Percentiles rank a stretch among this genome's conserved stretches.
Evolutionary conservation across 2,113 vertebrate species (phyloP).

Genomic region (Diglossa brunneiventris): DNA sequence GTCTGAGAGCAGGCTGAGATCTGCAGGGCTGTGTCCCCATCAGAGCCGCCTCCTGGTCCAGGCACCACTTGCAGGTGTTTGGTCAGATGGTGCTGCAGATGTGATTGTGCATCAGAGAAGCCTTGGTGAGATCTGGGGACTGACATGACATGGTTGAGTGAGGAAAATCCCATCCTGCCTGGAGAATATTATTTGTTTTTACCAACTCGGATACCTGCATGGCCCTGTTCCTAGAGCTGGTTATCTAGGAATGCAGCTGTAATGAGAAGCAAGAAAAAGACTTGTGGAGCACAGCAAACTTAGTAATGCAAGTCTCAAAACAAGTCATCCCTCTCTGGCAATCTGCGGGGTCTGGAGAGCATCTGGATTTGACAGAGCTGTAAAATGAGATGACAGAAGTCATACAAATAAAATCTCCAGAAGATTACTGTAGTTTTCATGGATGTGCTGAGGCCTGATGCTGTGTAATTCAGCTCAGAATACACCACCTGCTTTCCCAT

Average conservation of each 20-base stretch:
- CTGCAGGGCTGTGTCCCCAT: neutral
- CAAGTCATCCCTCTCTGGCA: neutral
- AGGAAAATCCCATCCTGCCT: neutral
- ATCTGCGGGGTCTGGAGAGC: neutral
- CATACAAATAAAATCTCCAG: neutral
- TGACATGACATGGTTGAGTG: accelerated
- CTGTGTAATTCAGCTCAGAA: neutral
- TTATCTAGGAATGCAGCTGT: neutral
- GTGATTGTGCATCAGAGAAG: accelerated
- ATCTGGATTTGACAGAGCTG: neutral
- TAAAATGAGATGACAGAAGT: neutral
- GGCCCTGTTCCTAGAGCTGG: neutral
- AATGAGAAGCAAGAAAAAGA: neutral
- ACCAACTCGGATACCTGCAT: accelerated
- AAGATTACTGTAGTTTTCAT: neutral
- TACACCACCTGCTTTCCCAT: neutral
- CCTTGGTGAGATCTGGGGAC: neutral
- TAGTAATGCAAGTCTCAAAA: neutral
- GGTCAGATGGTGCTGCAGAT: neutral
- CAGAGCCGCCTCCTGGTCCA: neutral
- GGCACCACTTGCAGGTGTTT: neutral
- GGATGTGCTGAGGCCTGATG: neutral
- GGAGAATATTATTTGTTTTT: neutral
- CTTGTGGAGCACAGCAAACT: neutral
- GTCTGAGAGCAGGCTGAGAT: neutral